Conservation (phyloP, 2,888 invertebrate species). For the Tiliacea aurago region DNA sequence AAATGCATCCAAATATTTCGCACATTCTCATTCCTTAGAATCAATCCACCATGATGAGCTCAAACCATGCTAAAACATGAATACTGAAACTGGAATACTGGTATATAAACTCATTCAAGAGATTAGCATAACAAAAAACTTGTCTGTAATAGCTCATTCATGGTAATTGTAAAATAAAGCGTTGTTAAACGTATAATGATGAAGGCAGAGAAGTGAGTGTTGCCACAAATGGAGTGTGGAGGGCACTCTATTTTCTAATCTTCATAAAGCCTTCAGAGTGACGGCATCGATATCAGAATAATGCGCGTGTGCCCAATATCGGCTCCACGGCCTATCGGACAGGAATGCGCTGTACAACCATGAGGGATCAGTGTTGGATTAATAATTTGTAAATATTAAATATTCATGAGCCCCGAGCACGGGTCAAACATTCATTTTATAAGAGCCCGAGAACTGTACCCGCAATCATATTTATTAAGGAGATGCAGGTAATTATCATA, state of each 20-base stretch:
- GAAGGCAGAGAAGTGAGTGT: slow-evolving; percentile 48
- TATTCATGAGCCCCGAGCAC: slow-evolving; percentile 87
- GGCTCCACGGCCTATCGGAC: slow-evolving; percentile 72
- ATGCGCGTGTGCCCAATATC: slow-evolving; percentile 71
- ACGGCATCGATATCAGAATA: slow-evolving; percentile 80
- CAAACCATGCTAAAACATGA: background rate
- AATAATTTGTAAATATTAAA: slow-evolving; percentile 90
- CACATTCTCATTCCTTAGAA: background rate
- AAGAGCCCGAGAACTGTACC: slow-evolving; percentile 82
- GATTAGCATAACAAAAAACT: slow-evolving; percentile 19
- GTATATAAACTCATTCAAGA: background rate
- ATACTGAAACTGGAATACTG: slow-evolving; percentile 1
- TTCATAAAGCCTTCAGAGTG: slow-evolving; percentile 85
- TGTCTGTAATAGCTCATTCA: slow-evolving; percentile 35
- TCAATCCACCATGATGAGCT: background rate
- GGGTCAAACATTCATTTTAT: slow-evolving; percentile 88
- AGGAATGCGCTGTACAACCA: slow-evolving; percentile 77
- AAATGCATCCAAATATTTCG: background rate
- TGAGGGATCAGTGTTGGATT: slow-evolving; percentile 87
- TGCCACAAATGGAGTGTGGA: slow-evolving; percentile 64
- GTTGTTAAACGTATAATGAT: slow-evolving; percentile 34
- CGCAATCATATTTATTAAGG: slow-evolving; percentile 86
- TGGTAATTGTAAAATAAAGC: slow-evolving; percentile 33
- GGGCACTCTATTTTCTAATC: slow-evolving; percentile 86
- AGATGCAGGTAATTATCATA: slow-evolving; percentile 88